Conservation (phyloP, 2,888 invertebrate species). For the Leucophora obtusa region DNA sequence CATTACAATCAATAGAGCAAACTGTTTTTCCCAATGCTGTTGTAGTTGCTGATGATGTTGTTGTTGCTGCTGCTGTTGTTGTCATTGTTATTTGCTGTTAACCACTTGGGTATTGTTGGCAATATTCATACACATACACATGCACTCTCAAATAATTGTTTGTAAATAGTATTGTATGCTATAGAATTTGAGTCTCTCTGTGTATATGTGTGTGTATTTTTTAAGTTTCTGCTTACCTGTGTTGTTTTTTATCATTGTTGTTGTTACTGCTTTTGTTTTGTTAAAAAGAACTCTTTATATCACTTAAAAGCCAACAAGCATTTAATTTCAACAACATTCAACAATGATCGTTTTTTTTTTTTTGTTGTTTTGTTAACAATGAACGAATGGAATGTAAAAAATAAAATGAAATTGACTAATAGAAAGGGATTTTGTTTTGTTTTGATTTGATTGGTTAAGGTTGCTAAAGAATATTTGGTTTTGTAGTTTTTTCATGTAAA, state of each 20-base stretch:
- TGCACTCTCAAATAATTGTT: constrained; percentile 20
- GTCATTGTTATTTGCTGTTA: constrained; percentile 44
- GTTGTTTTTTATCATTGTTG: neutral
- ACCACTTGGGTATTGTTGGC: constrained; percentile 45
- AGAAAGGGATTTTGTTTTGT: neutral
- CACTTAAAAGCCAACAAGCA: constrained; percentile 54
- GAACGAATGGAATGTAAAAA: neutral
- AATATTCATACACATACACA: neutral
- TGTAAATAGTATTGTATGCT: constrained; percentile 16
- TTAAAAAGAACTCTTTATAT: constrained; percentile 49
- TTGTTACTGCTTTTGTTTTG: neutral
- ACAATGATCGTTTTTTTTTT: constrained; percentile 26
- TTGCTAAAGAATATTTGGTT: neutral
- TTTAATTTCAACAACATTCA: constrained; percentile 48
- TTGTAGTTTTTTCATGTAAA: neutral
- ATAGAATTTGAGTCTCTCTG: neutral
- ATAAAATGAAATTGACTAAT: neutral
- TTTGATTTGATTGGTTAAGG: neutral
- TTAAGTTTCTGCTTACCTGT: constrained; percentile 14
- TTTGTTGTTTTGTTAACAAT: constrained; percentile 24
- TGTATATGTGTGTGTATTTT: neutral
- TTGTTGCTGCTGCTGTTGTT: neutral
- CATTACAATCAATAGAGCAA: constrained; percentile 6
- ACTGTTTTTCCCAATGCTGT: constrained; percentile 4
- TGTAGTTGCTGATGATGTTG: neutral